Conservation (phyloP, 1,140 invertebrate genomes). For the Drosophila albomicans region DNA sequence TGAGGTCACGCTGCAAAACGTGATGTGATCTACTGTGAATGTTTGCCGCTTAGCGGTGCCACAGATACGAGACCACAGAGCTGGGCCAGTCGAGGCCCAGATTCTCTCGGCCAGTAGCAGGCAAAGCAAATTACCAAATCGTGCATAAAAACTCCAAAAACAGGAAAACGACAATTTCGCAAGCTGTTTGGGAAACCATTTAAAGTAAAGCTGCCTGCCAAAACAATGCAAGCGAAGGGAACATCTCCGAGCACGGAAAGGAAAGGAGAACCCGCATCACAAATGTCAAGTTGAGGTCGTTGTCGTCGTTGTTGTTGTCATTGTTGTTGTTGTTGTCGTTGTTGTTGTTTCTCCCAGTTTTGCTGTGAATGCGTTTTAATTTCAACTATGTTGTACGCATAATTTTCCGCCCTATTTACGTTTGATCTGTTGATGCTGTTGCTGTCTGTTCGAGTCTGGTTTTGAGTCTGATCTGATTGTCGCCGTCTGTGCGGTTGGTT, state of each 20-base stretch:
- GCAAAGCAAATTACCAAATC: slow-evolving; percentile 68
- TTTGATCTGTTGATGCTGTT: slow-evolving; percentile 36
- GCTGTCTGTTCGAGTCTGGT: not conserved
- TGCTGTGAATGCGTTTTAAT: slow-evolving; percentile 51
- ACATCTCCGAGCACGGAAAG: not conserved
- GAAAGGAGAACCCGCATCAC: slow-evolving; percentile 51
- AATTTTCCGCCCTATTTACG: slow-evolving; percentile 76
- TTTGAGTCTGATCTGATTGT: slow-evolving; percentile 18
- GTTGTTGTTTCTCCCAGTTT: slow-evolving; percentile 11
- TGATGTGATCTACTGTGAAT: slow-evolving; percentile 62
- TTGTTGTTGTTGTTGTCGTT: slow-evolving; percentile 4
- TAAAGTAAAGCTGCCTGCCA: slow-evolving; percentile 21
- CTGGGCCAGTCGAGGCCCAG: slow-evolving; percentile 13
- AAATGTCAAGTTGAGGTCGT: slow-evolving; percentile 59
- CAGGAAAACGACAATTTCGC: slow-evolving; percentile 74
- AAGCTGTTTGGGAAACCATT: slow-evolving; percentile 43
- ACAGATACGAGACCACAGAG: not conserved
- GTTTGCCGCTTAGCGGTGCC: slow-evolving; percentile 6
- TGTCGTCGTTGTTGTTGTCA: slow-evolving; percentile 19
- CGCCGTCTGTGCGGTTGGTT: slow-evolving; percentile 63
- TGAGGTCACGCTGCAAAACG: slow-evolving; percentile 50
- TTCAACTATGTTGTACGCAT: slow-evolving; percentile 65
- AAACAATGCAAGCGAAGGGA: not conserved
- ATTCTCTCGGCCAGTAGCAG: slow-evolving; percentile 58
- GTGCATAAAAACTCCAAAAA: slow-evolving; percentile 47